A percentile compares a stretch with the other conserved stretches of the same genome.
phyloP scores from a whole-genome alignment of 2,113 vertebrate genomes.

The Anthoscopus minutus region DNA sequence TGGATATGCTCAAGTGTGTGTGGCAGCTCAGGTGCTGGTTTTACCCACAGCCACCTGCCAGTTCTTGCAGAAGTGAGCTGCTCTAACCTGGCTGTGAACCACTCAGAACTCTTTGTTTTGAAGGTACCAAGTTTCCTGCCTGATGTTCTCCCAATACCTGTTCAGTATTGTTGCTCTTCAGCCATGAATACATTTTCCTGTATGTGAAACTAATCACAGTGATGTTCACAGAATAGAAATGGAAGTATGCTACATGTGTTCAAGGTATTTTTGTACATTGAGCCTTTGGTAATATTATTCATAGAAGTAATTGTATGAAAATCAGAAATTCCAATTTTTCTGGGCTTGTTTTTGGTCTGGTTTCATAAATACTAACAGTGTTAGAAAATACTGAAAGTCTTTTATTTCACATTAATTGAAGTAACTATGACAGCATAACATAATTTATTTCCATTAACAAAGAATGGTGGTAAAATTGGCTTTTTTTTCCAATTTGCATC shows the following conservation, averaged over 20 bases:
- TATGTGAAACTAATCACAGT: background rate
- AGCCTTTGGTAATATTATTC: background rate
- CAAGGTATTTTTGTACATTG: background rate
- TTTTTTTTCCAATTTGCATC: background rate
- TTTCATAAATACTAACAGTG: background rate
- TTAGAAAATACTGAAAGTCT: background rate
- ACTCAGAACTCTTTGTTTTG: background rate
- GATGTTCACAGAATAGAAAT: background rate
- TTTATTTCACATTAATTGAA: background rate
- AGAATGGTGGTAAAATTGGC: background rate
- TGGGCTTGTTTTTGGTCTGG: background rate
- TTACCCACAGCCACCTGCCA: background rate
- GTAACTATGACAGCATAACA: background rate
- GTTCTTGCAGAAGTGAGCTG: background rate
- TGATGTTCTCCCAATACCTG: background rate
- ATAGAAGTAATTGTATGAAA: background rate
- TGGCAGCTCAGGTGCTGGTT: background rate
- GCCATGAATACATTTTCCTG: background rate
- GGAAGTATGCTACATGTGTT: background rate
- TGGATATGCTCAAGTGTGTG: background rate
- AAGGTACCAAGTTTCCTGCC: background rate
- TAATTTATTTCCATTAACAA: background rate
- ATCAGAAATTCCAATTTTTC: background rate
- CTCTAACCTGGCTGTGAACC: background rate
- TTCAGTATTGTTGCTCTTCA: background rate